Percentiles rank a stretch among this genome's conserved stretches.
Evolutionary conservation across 2,888 invertebrate genomes (phyloP).

Genomic region (Lymantria monacha): DNA sequence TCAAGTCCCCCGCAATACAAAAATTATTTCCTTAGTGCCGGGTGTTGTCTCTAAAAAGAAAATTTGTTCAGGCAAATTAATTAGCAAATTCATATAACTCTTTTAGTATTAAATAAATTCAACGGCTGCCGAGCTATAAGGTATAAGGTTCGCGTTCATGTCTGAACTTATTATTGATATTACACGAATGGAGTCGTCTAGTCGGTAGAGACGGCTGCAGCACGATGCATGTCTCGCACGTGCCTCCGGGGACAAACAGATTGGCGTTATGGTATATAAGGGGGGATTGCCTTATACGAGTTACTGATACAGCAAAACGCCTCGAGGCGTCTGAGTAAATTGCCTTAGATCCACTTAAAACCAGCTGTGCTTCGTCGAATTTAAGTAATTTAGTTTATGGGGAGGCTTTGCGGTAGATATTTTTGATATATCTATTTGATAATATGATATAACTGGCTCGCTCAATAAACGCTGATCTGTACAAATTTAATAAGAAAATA

Average conservation of each 20-base stretch:
- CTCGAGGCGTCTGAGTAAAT: conserved; percentile 18
- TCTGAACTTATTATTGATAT: conserved; percentile 31
- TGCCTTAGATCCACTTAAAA: conserved; percentile 27
- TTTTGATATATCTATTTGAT: background rate
- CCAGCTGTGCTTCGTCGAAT: background rate
- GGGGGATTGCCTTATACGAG: conserved; percentile 22
- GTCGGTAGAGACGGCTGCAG: conserved; percentile 17
- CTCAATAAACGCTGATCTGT: no score
- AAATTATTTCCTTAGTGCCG: no score
- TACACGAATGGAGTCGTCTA: conserved; percentile 20
- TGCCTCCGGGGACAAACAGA: conserved; percentile 31
- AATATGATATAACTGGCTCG: no score
- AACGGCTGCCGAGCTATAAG: conserved; percentile 8
- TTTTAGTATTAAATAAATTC: conserved; percentile 3
- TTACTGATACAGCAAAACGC: conserved; percentile 24
- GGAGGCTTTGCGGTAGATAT: background rate
- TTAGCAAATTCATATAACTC: no score
- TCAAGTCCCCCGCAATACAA: no score
- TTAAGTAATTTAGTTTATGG: background rate
- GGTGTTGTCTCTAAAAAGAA: no score
- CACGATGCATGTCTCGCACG: conserved; percentile 29
- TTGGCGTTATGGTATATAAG: conserved; percentile 22
- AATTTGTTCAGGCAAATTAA: no score
- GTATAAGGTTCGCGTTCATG: background rate
- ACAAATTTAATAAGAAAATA: no score